Conservation (phyloP, 2,113 vertebrate species). For the Ia io region DNA sequence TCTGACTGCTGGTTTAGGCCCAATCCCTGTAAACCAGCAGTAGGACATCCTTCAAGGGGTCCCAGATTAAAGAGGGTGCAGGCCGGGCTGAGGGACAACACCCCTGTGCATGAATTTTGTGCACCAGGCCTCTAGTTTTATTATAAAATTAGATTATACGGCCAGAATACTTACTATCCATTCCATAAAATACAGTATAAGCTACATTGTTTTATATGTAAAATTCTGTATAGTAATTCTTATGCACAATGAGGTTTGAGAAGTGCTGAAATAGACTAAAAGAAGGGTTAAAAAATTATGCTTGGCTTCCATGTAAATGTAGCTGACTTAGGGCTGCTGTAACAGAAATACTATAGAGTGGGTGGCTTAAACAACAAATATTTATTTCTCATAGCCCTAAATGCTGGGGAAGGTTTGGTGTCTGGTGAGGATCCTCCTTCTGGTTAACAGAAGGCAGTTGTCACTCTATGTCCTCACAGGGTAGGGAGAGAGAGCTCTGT, state of each 20-base stretch:
- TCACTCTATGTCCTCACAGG: neutral
- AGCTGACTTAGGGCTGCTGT: neutral
- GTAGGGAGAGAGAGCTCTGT: neutral
- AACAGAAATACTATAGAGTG: neutral
- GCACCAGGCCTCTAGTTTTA: neutral
- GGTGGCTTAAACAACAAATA: neutral
- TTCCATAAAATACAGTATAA: neutral
- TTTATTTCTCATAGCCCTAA: neutral
- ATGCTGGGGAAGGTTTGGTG: neutral
- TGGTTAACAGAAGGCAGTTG: neutral
- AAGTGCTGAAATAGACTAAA: neutral
- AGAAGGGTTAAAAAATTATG: neutral
- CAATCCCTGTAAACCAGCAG: too few relatives aligned
- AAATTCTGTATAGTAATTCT: neutral
- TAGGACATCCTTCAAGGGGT: too few relatives aligned
- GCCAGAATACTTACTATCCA: neutral
- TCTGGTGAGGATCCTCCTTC: neutral
- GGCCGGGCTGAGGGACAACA: too few relatives aligned
- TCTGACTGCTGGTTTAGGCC: too few relatives aligned
- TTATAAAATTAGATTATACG: neutral
- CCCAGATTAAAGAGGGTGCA: too few relatives aligned
- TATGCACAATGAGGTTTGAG: neutral
- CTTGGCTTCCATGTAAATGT: neutral
- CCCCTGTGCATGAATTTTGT: too few relatives aligned
- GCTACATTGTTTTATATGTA: neutral